Percentiles rank a stretch among this genome's conserved stretches.
Evolutionary conservation across 53 echinoderm and acorn worm species (phyloP).

Genomic region (Apostichopus leukothele): DNA sequence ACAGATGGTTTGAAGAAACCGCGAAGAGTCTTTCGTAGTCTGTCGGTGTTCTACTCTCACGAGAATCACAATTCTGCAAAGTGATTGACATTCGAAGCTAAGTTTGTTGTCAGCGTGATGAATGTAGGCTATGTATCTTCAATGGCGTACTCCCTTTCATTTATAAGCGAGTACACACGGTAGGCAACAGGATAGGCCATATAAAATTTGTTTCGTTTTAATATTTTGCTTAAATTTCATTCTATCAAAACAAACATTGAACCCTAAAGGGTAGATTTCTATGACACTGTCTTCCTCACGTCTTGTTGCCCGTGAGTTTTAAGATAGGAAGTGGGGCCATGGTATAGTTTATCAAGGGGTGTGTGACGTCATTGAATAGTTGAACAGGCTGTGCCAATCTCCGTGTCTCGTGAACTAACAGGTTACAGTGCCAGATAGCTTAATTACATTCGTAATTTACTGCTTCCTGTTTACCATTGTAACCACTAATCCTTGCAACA

Average conservation of each 20-base stretch:
- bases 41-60: no score
- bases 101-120: no score
- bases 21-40: no score
- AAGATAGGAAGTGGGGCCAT: neutral
- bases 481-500: neutral
- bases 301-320: no score
- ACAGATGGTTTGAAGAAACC: no score
- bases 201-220: no score
- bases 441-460: constrained; percentile 12
- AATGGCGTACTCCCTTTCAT: no score
- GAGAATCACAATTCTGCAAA: no score
- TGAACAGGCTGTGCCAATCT: constrained; percentile 20
- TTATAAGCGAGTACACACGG: no score
- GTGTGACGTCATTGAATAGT: constrained; percentile 1
- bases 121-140: no score
- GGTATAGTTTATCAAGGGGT: neutral
- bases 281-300: neutral
- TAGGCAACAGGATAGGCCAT: no score
- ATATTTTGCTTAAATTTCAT: neutral
- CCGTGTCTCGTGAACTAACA: neutral
- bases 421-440: neutral
- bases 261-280: neutral
- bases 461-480: constrained; percentile 27
- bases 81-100: no score
- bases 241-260: neutral